Base-by-base conservation (phyloP, 23 tunicate species). In the Oikopleura dioica region DNA sequence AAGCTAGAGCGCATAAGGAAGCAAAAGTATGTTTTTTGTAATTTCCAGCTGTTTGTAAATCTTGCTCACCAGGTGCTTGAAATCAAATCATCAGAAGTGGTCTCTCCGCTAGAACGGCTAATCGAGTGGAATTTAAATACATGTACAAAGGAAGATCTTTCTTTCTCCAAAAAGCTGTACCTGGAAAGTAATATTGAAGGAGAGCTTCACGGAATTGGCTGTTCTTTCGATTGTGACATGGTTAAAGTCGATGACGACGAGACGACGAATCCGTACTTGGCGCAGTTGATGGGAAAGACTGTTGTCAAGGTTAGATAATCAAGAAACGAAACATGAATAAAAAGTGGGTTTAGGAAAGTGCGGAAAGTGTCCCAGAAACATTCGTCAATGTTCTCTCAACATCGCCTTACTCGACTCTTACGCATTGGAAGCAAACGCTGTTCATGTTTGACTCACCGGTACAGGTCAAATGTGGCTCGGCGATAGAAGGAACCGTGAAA, bases 381-480 rank as follows among this genome's bases (percentile, higher is more conserved):
- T 67, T 31, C 78, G 36, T 36, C 1, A 9, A 67, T 28, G 69
- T 79, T 35, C 85, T 91, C 69, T 69, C 87, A n/a, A 91, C 97
- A 30, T 76, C 77, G n/a, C 97, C 97, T 1, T 69, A 69, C 50
- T 38, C 75, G 1, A 78, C 76, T 1, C 58, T 83, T 35, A 91
- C 97, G 44, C 97, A 91, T 68, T 91, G 97, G 97, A 91, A 91
- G 75, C 97, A 91, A 77, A 80, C 87, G 0, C 79, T 85, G 0
- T 85, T 91, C 38, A 85, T 85, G 38, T 80, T 91, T 21, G 55
- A 44, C 16, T 9, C 9, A 9, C 9, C 9, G 16, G 55, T 44
- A 44, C 9, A 44, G 16, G 55, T 44, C 16, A 9, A 9, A 9
- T 9, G 9, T 44, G 55, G 55, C 16, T 44, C 55, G 16, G 55